A percentile compares a stretch with the other conserved stretches of the same genome.
Evolutionary conservation across 2,797 vertebrate genomes (phyloP).

Genomic region (Adrianichthys oophorus): DNA sequence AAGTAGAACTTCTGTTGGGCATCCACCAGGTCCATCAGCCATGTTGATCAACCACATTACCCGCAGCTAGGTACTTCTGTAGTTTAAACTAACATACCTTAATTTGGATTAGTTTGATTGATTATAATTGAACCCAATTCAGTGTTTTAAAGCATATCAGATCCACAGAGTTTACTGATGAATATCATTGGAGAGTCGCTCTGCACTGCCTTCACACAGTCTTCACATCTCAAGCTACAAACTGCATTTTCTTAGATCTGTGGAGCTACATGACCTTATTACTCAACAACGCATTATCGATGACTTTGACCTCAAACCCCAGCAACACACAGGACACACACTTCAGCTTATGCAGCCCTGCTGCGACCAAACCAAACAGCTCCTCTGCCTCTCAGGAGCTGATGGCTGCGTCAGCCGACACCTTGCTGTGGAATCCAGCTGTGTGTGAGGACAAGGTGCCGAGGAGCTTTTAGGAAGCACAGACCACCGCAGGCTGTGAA

Average conservation of each 20-base stretch:
- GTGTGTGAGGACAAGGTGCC: conserved; percentile 16
- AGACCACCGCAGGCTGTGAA: conserved; percentile 55
- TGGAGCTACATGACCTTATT: conserved; percentile 5
- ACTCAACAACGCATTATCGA: not conserved
- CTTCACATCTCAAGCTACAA: not conserved
- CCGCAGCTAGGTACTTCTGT: too few species aligned
- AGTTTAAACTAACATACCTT: too few species aligned
- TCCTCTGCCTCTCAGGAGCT: conserved; percentile 2
- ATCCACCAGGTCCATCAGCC: too few species aligned
- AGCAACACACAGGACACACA: conserved; percentile 21
- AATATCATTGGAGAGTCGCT: too few species aligned
- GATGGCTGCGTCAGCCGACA: conserved; percentile 10
- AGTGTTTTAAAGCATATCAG: too few species aligned
- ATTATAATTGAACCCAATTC: too few species aligned
- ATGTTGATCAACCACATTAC: too few species aligned
- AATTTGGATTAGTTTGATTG: too few species aligned
- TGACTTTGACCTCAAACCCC: conserved; percentile 24
- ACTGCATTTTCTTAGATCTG: conserved; percentile 7
- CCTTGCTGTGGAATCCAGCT: conserved; percentile 7
- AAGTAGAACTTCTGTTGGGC: too few species aligned
- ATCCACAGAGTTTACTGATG: too few species aligned
- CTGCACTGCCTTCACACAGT: too few species aligned
- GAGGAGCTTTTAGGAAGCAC: conserved; percentile 44
- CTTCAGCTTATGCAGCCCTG: conserved; percentile 15
- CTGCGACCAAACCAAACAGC: conserved; percentile 27